A percentile compares a stretch with the other conserved stretches of the same genome.
phyloP scores from a whole-genome alignment of 53 echinoderm and acorn worm genomes.

The Paracentrotus lividus region DNA sequence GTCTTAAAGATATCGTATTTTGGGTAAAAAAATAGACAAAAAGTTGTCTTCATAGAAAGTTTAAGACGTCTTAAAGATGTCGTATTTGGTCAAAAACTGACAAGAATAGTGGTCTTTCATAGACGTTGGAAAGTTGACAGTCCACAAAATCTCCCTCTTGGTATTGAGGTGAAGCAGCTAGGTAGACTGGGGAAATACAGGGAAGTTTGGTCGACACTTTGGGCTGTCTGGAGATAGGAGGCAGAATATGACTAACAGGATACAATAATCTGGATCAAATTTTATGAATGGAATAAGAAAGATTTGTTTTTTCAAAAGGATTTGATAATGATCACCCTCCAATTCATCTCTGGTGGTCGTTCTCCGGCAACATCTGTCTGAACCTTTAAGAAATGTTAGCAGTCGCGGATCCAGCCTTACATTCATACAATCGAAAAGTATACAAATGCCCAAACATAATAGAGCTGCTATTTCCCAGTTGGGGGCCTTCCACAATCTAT shows the following conservation, averaged over 20 bases:
- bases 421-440: too few species aligned
- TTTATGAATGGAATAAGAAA: constrained; percentile 41
- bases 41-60: too few species aligned
- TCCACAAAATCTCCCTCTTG: background rate
- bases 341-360: background rate
- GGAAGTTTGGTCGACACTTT: constrained; percentile 6
- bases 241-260: constrained; percentile 52
- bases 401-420: too few species aligned
- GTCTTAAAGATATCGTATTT: too few species aligned
- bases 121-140: constrained; percentile 4
- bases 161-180: background rate
- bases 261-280: constrained; percentile 12
- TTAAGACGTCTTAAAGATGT: too few species aligned
- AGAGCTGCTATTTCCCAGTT: too few species aligned
- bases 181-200: constrained; percentile 5
- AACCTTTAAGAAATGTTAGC: too few species aligned
- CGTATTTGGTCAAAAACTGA: too few species aligned
- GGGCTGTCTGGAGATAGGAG: constrained; percentile 25
- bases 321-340: background rate
- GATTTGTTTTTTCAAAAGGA: background rate
- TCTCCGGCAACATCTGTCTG: background rate
- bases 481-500: too few species aligned
- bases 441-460: too few species aligned
- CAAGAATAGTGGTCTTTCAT: too few species aligned
- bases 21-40: too few species aligned